Base-by-base conservation (phyloP, 2,113 vertebrate species). In the Rousettus leschenaultii region DNA sequence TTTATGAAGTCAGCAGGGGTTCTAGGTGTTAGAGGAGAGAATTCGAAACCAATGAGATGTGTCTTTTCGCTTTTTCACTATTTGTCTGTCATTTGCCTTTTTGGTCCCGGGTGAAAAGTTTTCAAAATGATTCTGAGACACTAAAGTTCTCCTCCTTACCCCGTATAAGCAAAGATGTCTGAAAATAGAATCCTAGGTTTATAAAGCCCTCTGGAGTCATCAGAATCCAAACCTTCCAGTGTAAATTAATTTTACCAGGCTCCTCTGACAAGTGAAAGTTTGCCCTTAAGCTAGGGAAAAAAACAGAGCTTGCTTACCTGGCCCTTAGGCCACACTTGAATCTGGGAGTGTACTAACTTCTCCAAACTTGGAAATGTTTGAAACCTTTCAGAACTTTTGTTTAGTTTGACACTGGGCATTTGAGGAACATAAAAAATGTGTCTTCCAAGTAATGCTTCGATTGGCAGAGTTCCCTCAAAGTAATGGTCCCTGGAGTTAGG, bases 381-480 rank as follows among this genome's bases (percentile, higher is more conserved):
- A 84, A 95, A 89, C 35, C 77, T 78, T 94, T 92, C 28, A 63
- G 74, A 94, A 93, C 96, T 95, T 84, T 89, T 45, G 59, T 94
- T 93, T 83, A 59, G 24, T 94, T 96, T 95, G 94, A 96, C 63
- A 94, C 53, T 95, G 87, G 53, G 78, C 80, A 89, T 98, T 95
- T 96, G 82, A 84, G 68, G 74, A 89, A 84, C 73, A 92, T 95
- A 70, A 92, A 82, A 91, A 88, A 74, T 0, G 28, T 26, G 73
- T 66, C 80, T 96, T 97, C 70, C 77, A 86, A 96, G 93, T 97
- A 97, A 96, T 97, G 97, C 93, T 94, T n/a, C 11, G 40, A 33
- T 98, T 5, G 0, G 85, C 89, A 75, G 40, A 15, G 74, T 68
- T 96, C 96, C 97, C 93, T 21, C 1, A 75, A 87, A 94, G 63